Percentiles rank a stretch among this genome's conserved stretches.
Evolutionary conservation across 2,113 vertebrate species (phyloP).

Genomic region (Lepisosteus osseus): DNA sequence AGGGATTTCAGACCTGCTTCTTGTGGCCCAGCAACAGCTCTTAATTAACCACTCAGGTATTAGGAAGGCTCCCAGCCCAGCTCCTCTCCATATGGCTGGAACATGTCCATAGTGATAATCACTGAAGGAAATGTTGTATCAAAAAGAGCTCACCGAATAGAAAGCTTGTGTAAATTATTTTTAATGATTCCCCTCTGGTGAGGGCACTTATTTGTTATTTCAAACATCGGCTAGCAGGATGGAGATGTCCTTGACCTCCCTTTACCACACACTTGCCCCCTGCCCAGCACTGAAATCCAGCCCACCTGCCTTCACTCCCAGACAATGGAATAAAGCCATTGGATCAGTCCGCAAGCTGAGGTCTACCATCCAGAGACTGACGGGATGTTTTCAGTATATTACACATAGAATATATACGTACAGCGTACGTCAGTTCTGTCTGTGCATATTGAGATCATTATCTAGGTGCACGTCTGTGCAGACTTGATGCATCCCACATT

Average conservation of each 20-base stretch:
- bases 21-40: conserved; percentile 90
- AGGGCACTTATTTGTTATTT: conserved; percentile 79
- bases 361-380: conserved; percentile 14
- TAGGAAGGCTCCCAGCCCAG: conserved; percentile 80
- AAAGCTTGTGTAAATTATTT: conserved; percentile 95
- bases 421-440: too few species aligned
- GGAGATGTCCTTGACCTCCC: conserved; percentile 63
- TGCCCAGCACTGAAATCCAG: conserved; percentile 43
- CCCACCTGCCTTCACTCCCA: conserved; percentile 51
- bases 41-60: conserved; percentile 99
- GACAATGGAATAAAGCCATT: conserved; percentile 31
- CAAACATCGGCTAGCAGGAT: conserved; percentile 51
- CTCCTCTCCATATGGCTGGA: conserved; percentile 92
- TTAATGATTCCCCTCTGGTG: conserved; percentile 91
- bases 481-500: too few species aligned
- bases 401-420: conserved; percentile 5
- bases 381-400: not conserved
- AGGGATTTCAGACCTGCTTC: conserved; percentile 90
- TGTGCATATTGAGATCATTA: too few species aligned
- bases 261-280: conserved; percentile 45
- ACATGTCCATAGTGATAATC: conserved; percentile 83
- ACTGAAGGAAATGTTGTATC: conserved; percentile 85
- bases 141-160: conserved; percentile 77
- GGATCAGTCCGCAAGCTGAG: conserved; percentile 42
- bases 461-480: too few species aligned